Conservation (phyloP, 1,140 invertebrate species). For the Orius laevigatus region DNA sequence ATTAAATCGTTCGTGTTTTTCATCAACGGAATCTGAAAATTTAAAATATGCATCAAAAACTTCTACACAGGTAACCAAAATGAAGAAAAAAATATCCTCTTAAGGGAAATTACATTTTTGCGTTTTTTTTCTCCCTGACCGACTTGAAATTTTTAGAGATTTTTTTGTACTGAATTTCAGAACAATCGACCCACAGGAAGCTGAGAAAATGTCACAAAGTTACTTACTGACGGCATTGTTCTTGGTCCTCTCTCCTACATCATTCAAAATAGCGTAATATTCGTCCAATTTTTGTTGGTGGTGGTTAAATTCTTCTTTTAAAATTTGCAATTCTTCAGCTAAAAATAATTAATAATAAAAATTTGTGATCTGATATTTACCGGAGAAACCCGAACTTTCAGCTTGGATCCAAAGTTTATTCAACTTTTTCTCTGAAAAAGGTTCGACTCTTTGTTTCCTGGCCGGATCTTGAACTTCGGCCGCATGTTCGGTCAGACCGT, state of each 20-base stretch:
- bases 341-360: conserved; percentile 18
- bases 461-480: conserved; percentile 42
- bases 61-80: conserved; percentile 19
- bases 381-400: conserved; percentile 63
- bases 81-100: conserved; percentile 21
- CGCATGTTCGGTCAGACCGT: conserved; percentile 65
- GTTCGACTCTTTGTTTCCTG: conserved; percentile 35
- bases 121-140: too few relatives aligned
- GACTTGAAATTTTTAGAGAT: too few relatives aligned
- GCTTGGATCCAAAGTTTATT: conserved; percentile 83
- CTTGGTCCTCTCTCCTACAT: conserved; percentile 37
- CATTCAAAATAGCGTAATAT: conserved; percentile 61
- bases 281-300: conserved; percentile 87
- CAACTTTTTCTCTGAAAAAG: conserved; percentile 56
- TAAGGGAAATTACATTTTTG: too few relatives aligned
- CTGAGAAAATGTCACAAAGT: too few relatives aligned
- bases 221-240: conserved; percentile 46
- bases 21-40: conserved; percentile 27
- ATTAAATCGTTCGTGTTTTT: conserved; percentile 36
- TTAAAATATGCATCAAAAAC: conserved; percentile 16
- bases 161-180: too few relatives aligned
- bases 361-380: conserved; percentile 24
- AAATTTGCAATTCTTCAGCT: conserved; percentile 59
- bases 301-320: conserved; percentile 80
- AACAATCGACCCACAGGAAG: too few relatives aligned